phyloP scores from a whole-genome alignment of 2,888 invertebrate genomes.

The Pandemis heparana region DNA sequence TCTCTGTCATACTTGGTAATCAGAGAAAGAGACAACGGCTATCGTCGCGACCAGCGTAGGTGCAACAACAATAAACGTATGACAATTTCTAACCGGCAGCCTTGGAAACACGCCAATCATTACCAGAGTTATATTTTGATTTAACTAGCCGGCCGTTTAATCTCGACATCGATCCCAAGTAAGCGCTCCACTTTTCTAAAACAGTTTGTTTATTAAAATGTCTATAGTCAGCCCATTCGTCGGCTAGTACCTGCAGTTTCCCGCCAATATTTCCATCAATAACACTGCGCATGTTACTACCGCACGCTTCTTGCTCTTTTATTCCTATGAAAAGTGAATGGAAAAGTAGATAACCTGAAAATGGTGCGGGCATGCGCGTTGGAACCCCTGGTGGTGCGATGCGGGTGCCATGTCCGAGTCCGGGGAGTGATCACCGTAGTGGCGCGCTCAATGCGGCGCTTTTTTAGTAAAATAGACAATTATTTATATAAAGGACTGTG shows the following conservation, averaged over 20 bases:
- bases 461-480: conserved; percentile 30
- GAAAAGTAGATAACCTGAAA: conserved; percentile 70
- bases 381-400: conserved; percentile 47
- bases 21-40: background rate
- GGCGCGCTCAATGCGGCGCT: conserved; percentile 38
- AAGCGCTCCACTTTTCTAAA: conserved; percentile 38
- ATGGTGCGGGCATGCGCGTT: conserved; percentile 72
- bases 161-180: conserved; percentile 36
- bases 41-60: conserved; percentile 16
- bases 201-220: conserved; percentile 43
- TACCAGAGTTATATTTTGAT: conserved; percentile 36
- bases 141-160: conserved; percentile 34
- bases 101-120: conserved; percentile 39
- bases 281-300: conserved; percentile 79
- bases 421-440: conserved; percentile 29
- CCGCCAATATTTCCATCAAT: conserved; percentile 81
- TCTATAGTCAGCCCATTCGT: conserved; percentile 40
- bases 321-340: conserved; percentile 51
- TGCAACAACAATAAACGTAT: conserved; percentile 32
- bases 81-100: conserved; percentile 25
- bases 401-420: conserved; percentile 36
- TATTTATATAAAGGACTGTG: conserved; percentile 44
- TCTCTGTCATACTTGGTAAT: conserved; percentile 14
- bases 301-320: conserved; percentile 57
- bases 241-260: conserved; percentile 50